Evolutionary conservation across 2,797 vertebrate genomes (phyloP), one percentile per base, ranked within the genome.

Genomic region (Craterocephalus amniculus): DNA sequence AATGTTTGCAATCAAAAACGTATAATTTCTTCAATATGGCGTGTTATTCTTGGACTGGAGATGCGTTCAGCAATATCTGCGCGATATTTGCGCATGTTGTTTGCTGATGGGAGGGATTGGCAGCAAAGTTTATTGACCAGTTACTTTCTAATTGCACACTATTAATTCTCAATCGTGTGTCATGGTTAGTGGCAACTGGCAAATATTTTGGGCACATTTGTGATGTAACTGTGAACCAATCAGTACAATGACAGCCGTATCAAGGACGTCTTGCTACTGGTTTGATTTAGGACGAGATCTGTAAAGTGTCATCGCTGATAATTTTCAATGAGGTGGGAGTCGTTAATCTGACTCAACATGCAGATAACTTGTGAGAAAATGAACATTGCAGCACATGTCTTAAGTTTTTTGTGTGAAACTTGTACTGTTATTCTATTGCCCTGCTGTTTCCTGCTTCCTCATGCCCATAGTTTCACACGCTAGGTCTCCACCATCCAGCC

Each of bases 361-460:
- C 6, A 55, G 20, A 38, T 36, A 38, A 20, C 54, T 54, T 35
- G 58, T 76, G 43, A 74, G 72, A 80, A 81, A 76, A 73, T 67
- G 35, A 66, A 61, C 65, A 67, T 67, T 55, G 34, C 49, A 70
- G 24, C 32, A 67, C 40, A 69, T 56, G 58, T 48, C 12, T n/a
- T 22, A 12, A 11, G 10, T 27, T 32, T 36, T 31, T 32, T 48
- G 36, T 61, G 48, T 49, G 67, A 73, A 79, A 70, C 65, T 76
- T 75, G 20, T 38, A 69, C 63, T 70, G 40, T n/a, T 72, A 58
- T 78, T 66, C 71, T 56, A 24, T 70, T 66, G 58, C 70, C 73
- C 82, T 83, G 76, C 76, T 84, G 87, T 82, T 86, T 91, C 87
- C 86, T 85, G 78, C 79, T 86, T 88, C 84, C 72, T 74, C 58